Evolutionary conservation across 2,113 vertebrate genomes (phyloP).

Genomic region (Damaliscus lunatus): DNA sequence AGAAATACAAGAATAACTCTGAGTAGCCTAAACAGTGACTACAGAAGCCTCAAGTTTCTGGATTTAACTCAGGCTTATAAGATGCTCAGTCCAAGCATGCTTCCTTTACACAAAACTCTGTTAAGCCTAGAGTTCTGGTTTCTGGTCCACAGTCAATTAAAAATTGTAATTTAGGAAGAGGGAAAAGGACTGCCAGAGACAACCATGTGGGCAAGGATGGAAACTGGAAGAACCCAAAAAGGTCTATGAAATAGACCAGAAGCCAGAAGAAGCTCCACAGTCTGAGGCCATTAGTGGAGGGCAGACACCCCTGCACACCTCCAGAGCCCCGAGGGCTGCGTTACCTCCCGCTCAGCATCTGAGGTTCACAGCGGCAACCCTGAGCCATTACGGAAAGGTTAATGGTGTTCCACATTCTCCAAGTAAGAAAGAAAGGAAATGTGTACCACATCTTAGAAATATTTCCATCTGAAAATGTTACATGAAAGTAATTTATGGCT

Average conservation of each 20-base stretch:
- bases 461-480: constrained; percentile 67
- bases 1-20: not conserved
- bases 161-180: not conserved
- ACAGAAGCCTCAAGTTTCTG: not conserved
- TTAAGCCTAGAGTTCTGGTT: not conserved
- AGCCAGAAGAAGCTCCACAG: not conserved
- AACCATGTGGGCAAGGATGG: not conserved
- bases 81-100: fast-evolving
- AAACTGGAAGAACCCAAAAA: not conserved
- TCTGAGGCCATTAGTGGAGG: not conserved
- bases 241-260: not conserved
- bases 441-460: constrained; percentile 41
- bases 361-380: constrained; percentile 54
- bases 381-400: constrained; percentile 69
- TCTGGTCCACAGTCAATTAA: not conserved
- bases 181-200: not conserved
- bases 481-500: constrained; percentile 54
- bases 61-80: not conserved
- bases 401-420: constrained; percentile 60
- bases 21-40: not conserved
- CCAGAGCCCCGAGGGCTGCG: constrained; percentile 29
- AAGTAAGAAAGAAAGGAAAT: constrained; percentile 35
- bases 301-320: constrained; percentile 10
- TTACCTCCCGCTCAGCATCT: not conserved
- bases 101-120: not conserved